These are phyloP conservation scores for Falco peregrinus DNA, from an alignment of 2,797 vertebrate species.

Conservation along the genomic window DNA sequence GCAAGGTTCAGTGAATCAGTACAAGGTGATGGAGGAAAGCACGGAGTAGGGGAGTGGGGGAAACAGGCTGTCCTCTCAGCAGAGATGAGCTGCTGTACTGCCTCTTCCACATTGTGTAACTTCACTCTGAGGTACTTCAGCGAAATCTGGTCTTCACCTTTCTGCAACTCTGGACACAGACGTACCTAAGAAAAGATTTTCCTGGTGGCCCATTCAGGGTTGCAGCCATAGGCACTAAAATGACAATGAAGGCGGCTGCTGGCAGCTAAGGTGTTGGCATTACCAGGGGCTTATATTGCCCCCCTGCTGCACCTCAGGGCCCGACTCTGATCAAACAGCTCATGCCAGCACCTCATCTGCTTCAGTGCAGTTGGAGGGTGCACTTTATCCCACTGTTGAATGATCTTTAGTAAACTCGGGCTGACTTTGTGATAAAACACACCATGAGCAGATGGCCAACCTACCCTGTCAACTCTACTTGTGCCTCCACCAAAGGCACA, in stretches of 20 bases:
- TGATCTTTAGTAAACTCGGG: background rate
- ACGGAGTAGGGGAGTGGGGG: rapidly evolving
- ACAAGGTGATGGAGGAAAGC: background rate
- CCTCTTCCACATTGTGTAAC: background rate
- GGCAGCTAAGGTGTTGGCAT: background rate
- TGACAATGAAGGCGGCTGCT: background rate
- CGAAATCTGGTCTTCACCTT: background rate
- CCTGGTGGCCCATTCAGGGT: background rate
- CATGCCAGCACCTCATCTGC: background rate
- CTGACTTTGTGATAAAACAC: background rate
- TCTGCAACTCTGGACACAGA: background rate
- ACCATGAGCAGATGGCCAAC: background rate
- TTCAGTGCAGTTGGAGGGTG: background rate
- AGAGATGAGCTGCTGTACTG: background rate
- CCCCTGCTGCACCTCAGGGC: background rate
- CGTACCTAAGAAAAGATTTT: background rate
- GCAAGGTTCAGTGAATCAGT: background rate
- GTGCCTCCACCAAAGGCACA: background rate
- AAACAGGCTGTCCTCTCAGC: background rate
- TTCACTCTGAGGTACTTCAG: background rate
- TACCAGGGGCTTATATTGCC: background rate
- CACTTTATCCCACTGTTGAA: background rate
- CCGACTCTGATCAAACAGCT: background rate
- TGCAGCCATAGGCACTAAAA: background rate
- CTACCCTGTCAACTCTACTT: background rate